Conservation (phyloP, 2,888 invertebrate genomes). For the Acronicta alni region DNA sequence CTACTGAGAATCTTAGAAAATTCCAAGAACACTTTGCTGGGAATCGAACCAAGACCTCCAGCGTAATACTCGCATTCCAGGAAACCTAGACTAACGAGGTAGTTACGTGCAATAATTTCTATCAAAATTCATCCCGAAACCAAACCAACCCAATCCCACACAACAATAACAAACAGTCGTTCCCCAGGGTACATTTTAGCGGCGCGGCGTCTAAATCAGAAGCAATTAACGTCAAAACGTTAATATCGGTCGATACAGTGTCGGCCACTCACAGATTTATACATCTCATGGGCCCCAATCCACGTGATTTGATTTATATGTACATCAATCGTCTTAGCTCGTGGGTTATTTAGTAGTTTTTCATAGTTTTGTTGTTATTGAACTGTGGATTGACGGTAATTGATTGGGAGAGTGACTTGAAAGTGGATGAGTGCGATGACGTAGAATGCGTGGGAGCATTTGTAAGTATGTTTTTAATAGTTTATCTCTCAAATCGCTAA, state of each 20-base stretch:
- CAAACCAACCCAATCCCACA: slow-evolving; percentile 25
- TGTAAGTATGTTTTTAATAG: too few species aligned
- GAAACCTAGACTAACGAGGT: too few species aligned
- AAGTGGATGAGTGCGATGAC: slow-evolving; percentile 13
- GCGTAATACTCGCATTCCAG: too few species aligned
- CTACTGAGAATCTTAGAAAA: too few species aligned
- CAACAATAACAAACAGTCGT: slow-evolving; percentile 29
- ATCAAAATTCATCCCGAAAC: slow-evolving; percentile 19
- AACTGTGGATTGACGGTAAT: slow-evolving; percentile 22
- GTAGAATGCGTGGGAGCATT: not conserved
- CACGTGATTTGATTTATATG: slow-evolving; percentile 60
- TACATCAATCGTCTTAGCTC: slow-evolving; percentile 52
- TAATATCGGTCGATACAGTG: slow-evolving; percentile 74
- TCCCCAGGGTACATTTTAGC: slow-evolving; percentile 70
- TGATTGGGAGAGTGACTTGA: slow-evolving; percentile 26
- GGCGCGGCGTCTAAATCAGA: slow-evolving; percentile 72
- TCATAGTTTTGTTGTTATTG: slow-evolving; percentile 37
- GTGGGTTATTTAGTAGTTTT: slow-evolving; percentile 56
- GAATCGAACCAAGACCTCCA: too few species aligned
- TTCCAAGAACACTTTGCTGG: too few species aligned
- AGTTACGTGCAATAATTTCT: slow-evolving; percentile 7
- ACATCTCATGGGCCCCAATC: slow-evolving; percentile 61
- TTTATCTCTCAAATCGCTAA: too few species aligned
- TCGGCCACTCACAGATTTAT: slow-evolving; percentile 77
- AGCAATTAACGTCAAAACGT: slow-evolving; percentile 84